phyloP scores from a whole-genome alignment of 2,797 vertebrate species.

The Myotis findleyi region DNA sequence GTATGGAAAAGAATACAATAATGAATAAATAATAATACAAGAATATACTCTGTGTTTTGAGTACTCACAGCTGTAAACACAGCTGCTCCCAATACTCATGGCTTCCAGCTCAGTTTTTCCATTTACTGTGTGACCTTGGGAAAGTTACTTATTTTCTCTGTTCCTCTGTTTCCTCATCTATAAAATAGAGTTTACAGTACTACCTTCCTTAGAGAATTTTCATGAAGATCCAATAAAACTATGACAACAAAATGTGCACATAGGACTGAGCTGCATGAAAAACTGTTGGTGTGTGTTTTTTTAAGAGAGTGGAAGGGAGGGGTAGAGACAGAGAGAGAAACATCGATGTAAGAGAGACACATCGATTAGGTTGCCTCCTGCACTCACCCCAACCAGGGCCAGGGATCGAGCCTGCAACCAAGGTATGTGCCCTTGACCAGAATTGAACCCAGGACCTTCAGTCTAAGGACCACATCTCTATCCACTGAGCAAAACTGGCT shows the following conservation, averaged over 20 bases:
- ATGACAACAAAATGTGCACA: neutral
- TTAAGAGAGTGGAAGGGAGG: too few relatives aligned
- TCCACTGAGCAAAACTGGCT: too few relatives aligned
- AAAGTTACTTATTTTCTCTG: neutral
- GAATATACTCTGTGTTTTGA: neutral
- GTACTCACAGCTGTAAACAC: neutral
- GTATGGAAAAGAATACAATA: neutral
- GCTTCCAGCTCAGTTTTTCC: neutral
- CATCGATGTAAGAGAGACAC: too few relatives aligned
- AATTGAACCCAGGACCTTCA: too few relatives aligned
- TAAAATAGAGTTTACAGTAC: neutral
- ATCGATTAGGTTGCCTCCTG: too few relatives aligned
- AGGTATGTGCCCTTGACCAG: too few relatives aligned
- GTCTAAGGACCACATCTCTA: too few relatives aligned
- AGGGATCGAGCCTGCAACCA: too few relatives aligned
- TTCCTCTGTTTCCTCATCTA: neutral
- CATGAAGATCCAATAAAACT: neutral
- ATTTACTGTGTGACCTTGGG: neutral
- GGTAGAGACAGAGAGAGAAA: too few relatives aligned
- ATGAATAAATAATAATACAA: neutral
- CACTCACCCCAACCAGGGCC: too few relatives aligned
- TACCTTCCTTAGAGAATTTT: neutral
- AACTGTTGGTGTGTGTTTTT: neutral
- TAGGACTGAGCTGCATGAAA: neutral
- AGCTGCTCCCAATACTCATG: neutral